phyloP scores from a whole-genome alignment of 2,888 invertebrate species.

The Ophioninae sp. region DNA sequence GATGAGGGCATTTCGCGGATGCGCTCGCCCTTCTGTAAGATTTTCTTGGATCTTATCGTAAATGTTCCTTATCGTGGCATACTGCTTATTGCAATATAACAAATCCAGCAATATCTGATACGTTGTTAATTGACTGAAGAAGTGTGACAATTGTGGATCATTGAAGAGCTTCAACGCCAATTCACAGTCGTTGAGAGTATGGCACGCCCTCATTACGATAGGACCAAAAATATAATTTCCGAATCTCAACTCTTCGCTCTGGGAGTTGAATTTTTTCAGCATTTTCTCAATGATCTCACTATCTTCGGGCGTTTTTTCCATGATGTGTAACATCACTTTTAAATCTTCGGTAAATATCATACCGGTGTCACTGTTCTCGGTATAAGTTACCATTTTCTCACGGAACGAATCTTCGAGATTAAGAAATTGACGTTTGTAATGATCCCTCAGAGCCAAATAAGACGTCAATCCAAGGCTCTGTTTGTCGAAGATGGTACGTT shows the following conservation, averaged over 20 bases:
- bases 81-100: slow-evolving; percentile 86
- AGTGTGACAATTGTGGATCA: slow-evolving; percentile 84
- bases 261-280: slow-evolving; percentile 88
- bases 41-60: slow-evolving; percentile 85
- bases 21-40: slow-evolving; percentile 85
- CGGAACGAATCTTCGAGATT: slow-evolving; percentile 86
- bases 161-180: slow-evolving; percentile 86
- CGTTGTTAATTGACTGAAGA: slow-evolving; percentile 88
- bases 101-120: slow-evolving; percentile 88
- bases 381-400: slow-evolving; percentile 87
- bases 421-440: slow-evolving; percentile 84
- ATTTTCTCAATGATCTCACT: slow-evolving; percentile 85
- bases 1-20: slow-evolving; percentile 87
- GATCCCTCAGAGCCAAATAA: slow-evolving; percentile 83
- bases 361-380: slow-evolving; percentile 82
- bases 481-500: slow-evolving; percentile 83
- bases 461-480: slow-evolving; percentile 85
- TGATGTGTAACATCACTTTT: slow-evolving; percentile 90
- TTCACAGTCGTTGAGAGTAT: slow-evolving; percentile 86
- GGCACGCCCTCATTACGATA: slow-evolving; percentile 90
- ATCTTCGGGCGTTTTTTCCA: slow-evolving; percentile 84
- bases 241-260: slow-evolving; percentile 88
- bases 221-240: slow-evolving; percentile 92
- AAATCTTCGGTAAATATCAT: slow-evolving; percentile 93
- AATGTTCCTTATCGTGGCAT: slow-evolving; percentile 85